Percentiles rank a stretch among this genome's conserved stretches.
These are phyloP conservation scores for Arrhamphus sclerolepis DNA, from an alignment of 2,797 vertebrate species.

Conservation along the genomic window DNA sequence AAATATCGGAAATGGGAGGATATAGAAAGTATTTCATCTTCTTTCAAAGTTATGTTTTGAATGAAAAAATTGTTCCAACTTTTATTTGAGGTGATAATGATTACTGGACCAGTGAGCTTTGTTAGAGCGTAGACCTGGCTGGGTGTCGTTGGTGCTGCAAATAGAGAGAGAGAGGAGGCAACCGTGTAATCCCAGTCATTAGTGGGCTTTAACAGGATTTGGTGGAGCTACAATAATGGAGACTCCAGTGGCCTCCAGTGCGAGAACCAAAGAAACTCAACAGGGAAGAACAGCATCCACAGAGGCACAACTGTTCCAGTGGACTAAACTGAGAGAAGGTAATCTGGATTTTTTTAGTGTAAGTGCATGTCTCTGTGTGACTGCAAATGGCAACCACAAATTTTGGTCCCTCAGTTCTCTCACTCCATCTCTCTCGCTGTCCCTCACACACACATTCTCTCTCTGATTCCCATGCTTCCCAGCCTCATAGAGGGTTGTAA, in stretches of 20 bases:
- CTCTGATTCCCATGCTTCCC: constrained; percentile 73
- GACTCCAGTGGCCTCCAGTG: constrained; percentile 75
- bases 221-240: constrained; percentile 76
- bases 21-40: constrained; percentile 8
- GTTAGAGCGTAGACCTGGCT: constrained; percentile 60
- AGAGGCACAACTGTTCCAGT: constrained; percentile 60
- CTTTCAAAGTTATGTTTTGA: constrained; percentile 1
- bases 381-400: constrained; percentile 46
- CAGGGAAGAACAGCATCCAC: constrained; percentile 63
- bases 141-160: constrained; percentile 49
- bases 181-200: constrained; percentile 80
- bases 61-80: constrained; percentile 27
- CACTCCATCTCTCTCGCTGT: constrained; percentile 11
- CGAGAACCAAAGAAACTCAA: constrained; percentile 66
- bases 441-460: constrained; percentile 37
- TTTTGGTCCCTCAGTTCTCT: constrained; percentile 42
- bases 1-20: constrained; percentile 1
- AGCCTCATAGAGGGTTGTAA: constrained; percentile 75
- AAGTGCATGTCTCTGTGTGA: constrained; percentile 40
- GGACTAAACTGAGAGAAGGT: constrained; percentile 56
- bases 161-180: constrained; percentile 60
- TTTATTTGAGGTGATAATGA: constrained; percentile 48
- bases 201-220: constrained; percentile 83
- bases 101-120: constrained; percentile 37
- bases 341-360: constrained; percentile 58